Percentiles rank a stretch among this genome's conserved stretches.
phyloP scores from a whole-genome alignment of 2,888 invertebrate genomes.

The Drosophila setosimentum region DNA sequence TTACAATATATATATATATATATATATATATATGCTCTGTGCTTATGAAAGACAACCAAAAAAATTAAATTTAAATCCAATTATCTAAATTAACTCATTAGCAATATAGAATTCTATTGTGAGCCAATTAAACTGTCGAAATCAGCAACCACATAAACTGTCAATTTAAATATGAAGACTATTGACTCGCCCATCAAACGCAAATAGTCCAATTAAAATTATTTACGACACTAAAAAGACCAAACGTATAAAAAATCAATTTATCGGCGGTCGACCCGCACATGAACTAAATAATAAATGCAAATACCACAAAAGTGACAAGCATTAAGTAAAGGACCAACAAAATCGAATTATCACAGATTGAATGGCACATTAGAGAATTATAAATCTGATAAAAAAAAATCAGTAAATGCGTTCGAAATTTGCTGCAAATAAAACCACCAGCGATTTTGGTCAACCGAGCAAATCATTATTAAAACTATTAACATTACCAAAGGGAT shows the following conservation, averaged over 20 bases:
- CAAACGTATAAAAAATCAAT: conserved; percentile 72
- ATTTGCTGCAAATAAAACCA: conserved; percentile 26
- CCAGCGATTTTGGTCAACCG: conserved; percentile 58
- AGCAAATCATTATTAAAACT: conserved; percentile 66
- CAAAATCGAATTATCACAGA: conserved; percentile 56
- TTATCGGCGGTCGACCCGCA: conserved; percentile 63
- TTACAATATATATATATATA: background rate
- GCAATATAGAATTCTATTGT: conserved; percentile 13
- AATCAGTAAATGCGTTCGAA: conserved; percentile 11
- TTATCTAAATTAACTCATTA: conserved; percentile 10
- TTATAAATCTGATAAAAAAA: conserved; percentile 24
- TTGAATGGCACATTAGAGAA: conserved; percentile 53
- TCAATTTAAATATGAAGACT: conserved; percentile 37
- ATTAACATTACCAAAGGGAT: conserved; percentile 48
- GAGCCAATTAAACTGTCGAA: conserved; percentile 42
- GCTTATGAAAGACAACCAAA: background rate
- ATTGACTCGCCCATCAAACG: conserved; percentile 6
- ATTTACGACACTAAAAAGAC: conserved; percentile 15
- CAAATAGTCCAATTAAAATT: conserved; percentile 44
- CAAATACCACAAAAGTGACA: conserved; percentile 45
- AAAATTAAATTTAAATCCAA: background rate
- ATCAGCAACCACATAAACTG: conserved; percentile 24
- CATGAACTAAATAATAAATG: conserved; percentile 32
- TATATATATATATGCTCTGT: background rate
- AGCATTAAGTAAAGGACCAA: conserved; percentile 42